phyloP scores from a whole-genome alignment of 2,113 vertebrate species.

The Acrocephalus kingi region DNA sequence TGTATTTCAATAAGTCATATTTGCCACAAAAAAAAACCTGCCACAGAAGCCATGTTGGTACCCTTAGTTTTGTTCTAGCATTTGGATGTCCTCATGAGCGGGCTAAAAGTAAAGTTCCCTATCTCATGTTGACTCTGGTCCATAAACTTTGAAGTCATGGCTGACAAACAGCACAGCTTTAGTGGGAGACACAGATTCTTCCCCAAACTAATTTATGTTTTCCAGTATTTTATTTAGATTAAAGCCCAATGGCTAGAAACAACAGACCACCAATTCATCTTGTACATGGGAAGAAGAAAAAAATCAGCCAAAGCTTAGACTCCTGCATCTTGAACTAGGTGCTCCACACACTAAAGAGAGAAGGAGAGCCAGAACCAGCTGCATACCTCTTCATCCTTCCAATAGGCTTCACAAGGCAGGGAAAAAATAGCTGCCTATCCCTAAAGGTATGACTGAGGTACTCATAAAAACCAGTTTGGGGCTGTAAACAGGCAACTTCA shows the following conservation, averaged over 20 bases:
- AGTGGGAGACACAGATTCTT: background rate
- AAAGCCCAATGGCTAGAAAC: background rate
- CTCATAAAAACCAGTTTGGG: background rate
- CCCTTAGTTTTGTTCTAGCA: accelerated
- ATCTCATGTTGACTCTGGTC: background rate
- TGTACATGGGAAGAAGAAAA: background rate
- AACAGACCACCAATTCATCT: background rate
- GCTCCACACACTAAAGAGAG: background rate
- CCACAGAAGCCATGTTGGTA: background rate
- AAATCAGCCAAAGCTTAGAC: background rate
- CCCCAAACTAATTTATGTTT: background rate
- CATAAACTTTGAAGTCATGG: background rate
- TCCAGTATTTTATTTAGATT: background rate
- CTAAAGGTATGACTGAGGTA: background rate
- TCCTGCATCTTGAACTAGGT: background rate
- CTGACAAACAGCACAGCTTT: background rate
- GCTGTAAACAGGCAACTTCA: background rate
- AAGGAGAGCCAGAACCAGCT: background rate
- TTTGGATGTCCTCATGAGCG: background rate
- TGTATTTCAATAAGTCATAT: background rate
- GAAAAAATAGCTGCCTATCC: background rate
- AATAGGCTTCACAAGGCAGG: background rate
- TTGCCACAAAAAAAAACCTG: background rate
- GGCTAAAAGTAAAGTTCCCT: background rate
- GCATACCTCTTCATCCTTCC: background rate